Percentiles rank a stretch among this genome's conserved stretches.
These are phyloP conservation scores for Leptopterna dolabrata DNA, from an alignment of 2,888 invertebrate genomes.

Conservation along the genomic window DNA sequence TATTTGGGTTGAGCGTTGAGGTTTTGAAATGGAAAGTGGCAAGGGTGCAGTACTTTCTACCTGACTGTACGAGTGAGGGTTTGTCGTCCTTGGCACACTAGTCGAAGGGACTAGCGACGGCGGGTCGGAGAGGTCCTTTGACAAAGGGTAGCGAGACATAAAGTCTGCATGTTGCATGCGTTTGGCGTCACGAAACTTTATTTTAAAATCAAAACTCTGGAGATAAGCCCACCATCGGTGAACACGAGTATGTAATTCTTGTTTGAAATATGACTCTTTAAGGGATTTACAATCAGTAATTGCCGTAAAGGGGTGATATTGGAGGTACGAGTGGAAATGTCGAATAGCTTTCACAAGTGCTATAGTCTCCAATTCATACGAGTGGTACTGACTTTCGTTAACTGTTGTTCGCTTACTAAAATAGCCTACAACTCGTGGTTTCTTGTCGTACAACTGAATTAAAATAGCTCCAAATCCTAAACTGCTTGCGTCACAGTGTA, in stretches of 20 bases:
- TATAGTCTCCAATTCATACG: constrained; percentile 64
- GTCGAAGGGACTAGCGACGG: not conserved
- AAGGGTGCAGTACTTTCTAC: too few species aligned
- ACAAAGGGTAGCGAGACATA: constrained; percentile 60
- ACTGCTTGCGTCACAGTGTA: constrained; percentile 24
- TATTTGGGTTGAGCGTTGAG: not conserved
- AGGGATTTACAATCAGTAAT: constrained; percentile 65
- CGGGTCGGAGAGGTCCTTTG: not conserved
- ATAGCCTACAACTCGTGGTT: constrained; percentile 25
- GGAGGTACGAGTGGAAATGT: constrained; percentile 65
- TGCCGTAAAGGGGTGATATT: constrained; percentile 64
- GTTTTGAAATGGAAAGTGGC: not conserved
- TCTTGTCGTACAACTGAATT: not conserved
- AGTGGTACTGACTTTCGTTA: not conserved
- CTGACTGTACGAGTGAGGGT: not conserved
- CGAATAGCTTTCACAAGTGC: constrained; percentile 65
- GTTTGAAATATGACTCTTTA: constrained; percentile 63
- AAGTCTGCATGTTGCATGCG: constrained; percentile 65
- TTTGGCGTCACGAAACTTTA: constrained; percentile 61
- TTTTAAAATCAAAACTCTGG: constrained; percentile 61
- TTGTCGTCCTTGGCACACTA: not conserved
- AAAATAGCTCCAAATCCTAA: constrained; percentile 10
- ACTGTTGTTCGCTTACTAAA: not conserved
- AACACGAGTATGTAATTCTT: constrained; percentile 64
- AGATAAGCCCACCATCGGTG: constrained; percentile 65